Percentiles rank a stretch among this genome's conserved stretches.
Evolutionary conservation across 2,888 invertebrate genomes (phyloP).

Genomic region (Petrolisthes cinctipes): DNA sequence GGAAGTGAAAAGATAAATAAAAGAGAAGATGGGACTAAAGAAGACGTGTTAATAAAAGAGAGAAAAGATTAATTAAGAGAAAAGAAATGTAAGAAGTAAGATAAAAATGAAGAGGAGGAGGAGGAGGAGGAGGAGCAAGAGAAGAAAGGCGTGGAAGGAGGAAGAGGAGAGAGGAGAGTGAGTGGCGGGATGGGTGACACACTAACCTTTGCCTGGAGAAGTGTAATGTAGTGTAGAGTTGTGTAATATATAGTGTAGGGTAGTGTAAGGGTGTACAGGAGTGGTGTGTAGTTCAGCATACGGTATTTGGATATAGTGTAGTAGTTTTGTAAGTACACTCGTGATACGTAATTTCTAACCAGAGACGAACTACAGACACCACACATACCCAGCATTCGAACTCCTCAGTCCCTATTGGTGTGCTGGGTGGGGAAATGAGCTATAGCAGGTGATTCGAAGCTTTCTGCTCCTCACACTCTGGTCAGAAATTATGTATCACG

Average conservation of each 20-base stretch:
- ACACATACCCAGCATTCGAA: no score
- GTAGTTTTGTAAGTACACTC: no score
- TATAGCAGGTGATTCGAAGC: no score
- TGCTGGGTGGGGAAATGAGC: no score
- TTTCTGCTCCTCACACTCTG: no score
- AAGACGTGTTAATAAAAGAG: neutral
- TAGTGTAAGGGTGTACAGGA: neutral
- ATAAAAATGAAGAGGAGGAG: neutral
- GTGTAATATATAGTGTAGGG: no score
- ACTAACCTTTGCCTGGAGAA: conserved; percentile 9
- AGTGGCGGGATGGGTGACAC: neutral
- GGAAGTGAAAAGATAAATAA: neutral
- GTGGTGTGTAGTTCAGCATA: no score
- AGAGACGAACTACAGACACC: no score
- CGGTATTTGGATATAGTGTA: no score
- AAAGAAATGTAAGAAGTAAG: neutral
- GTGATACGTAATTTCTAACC: no score
- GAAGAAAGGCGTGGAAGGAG: neutral
- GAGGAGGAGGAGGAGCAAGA: neutral
- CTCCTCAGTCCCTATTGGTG: no score
- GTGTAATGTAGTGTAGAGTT: neutral
- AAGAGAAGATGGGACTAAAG: neutral
- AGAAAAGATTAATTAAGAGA: neutral
- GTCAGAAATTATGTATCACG: no score
- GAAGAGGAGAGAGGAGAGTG: neutral